phyloP scores from a whole-genome alignment of 2,113 vertebrate genomes.

The Malurus cyaneus region DNA sequence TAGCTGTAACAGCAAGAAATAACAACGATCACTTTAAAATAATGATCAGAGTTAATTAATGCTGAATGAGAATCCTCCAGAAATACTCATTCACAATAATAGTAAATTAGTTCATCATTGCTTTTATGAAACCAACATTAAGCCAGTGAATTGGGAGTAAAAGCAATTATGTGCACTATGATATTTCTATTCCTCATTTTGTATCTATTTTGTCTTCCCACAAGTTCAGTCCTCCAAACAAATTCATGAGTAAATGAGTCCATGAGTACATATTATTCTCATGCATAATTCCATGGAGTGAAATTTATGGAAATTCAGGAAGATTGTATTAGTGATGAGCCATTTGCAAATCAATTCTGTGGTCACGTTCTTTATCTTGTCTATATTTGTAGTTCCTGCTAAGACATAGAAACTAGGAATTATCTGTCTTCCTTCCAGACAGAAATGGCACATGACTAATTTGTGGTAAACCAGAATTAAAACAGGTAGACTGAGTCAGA shows the following conservation, averaged over 20 bases:
- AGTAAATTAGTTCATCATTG: constrained; percentile 29
- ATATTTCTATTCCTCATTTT: constrained; percentile 35
- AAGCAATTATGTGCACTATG: neutral
- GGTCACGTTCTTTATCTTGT: neutral
- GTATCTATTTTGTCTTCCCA: constrained; percentile 23
- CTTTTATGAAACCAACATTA: constrained; percentile 38
- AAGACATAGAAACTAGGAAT: neutral
- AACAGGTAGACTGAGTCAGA: neutral
- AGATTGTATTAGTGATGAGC: constrained; percentile 13
- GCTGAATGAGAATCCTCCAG: neutral
- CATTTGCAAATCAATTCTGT: neutral
- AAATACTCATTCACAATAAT: constrained; percentile 19
- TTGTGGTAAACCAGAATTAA: neutral
- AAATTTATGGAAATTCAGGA: constrained; percentile 6
- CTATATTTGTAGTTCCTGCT: neutral
- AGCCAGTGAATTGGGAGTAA: constrained; percentile 16
- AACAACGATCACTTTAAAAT: neutral
- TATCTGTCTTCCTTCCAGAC: neutral
- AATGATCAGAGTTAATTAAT: constrained; percentile 33
- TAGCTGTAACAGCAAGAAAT: neutral
- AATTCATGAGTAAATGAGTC: neutral
- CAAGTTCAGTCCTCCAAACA: constrained; percentile 15
- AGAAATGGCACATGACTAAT: neutral
- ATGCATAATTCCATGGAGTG: neutral
- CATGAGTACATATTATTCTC: constrained; percentile 5